A percentile compares a stretch with the other conserved stretches of the same genome.
Evolutionary conservation across 2,888 invertebrate species (phyloP).

Genomic region (Ryuthela nishihirai): DNA sequence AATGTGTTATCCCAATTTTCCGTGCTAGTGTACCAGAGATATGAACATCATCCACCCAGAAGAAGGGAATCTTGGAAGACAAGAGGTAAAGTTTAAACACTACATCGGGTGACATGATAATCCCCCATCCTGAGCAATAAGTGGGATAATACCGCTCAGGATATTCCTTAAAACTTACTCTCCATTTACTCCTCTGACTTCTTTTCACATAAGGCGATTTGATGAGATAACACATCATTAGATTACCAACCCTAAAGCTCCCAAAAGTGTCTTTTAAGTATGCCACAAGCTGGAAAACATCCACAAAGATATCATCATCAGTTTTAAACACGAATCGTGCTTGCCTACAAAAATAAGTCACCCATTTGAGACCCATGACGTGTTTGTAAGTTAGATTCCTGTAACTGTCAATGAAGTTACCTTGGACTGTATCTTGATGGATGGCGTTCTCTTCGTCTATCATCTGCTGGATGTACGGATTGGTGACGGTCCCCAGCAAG

Average conservation of each 20-base stretch:
- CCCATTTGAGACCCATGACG: conserved; percentile 52
- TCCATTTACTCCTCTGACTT: conserved; percentile 52
- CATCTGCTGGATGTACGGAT: conserved; percentile 15
- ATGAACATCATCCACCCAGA: conserved; percentile 55
- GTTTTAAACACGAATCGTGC: conserved; percentile 52
- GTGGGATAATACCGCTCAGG: conserved; percentile 50
- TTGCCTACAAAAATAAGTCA: conserved; percentile 48
- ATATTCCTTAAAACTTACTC: conserved; percentile 49
- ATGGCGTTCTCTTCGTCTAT: conserved; percentile 39
- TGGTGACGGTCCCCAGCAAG: conserved; percentile 39
- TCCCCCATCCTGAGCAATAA: conserved; percentile 54
- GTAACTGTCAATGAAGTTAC: conserved; percentile 51
- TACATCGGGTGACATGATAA: conserved; percentile 49
- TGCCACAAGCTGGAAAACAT: conserved; percentile 46
- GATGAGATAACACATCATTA: conserved; percentile 43
- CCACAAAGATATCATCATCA: conserved; percentile 54
- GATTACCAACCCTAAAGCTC: conserved; percentile 29
- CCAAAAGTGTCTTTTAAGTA: conserved; percentile 41
- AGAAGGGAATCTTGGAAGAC: conserved; percentile 48
- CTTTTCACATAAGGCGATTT: conserved; percentile 45
- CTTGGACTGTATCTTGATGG: conserved; percentile 43
- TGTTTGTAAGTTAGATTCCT: conserved; percentile 54
- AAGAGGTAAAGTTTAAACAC: conserved; percentile 42
- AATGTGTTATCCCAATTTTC: conserved; percentile 39
- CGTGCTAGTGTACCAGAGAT: conserved; percentile 49